Base-by-base conservation (phyloP, 2,113 vertebrate genomes). In the Sciurus niger region DNA sequence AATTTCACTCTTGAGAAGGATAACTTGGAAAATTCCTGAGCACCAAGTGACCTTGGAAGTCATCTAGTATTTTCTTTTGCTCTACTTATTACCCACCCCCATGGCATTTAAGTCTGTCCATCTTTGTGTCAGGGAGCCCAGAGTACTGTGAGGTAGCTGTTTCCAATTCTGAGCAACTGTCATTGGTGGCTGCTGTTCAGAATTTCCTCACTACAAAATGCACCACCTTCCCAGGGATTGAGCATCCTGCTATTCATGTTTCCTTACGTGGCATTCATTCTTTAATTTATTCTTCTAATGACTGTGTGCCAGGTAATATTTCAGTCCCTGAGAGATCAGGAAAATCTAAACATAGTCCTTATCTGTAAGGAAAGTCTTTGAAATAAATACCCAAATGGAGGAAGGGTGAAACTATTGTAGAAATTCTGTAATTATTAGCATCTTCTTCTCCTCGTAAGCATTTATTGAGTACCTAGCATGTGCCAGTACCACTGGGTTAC, bases 1-100 rank as follows among this genome's bases (percentile, higher is more conserved):
- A 90, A 92, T 84, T 24, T 82, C 67, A 90, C 37, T 84, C 58
- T 76, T 51, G 20, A 93, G 58, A 24, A 96, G 86, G 20, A 76
- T 87, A 76, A 79, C 22, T 85, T n/a, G 78, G 93, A 95, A 70
- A 84, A 79, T 63, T 70, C 16, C 68, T n/a, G 37, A 74, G 14
- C 16, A 60, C 14, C 51, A 30, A 22, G 20, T 90, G 89, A 76
- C 53, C 78, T 91, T 93, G 83, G 30, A 65, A 65, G 28, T 85
- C 63, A 65, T 6, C 6, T 83, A 8, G 18, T 46, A 37, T 28
- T n/a, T 11, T 84, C 40, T 22, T 28, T 28, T 58, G 8, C 7
- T 70, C 24, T 63, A 4, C 70, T 89, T 12, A 51, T 17, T 5
- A 9, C 4, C 3, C 46, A 40, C 40, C 6, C 2, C 32, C 24